Evolutionary conservation across 2,113 vertebrate species (phyloP), one percentile per base, ranked within the genome.

Genomic region (Murina feae): DNA sequence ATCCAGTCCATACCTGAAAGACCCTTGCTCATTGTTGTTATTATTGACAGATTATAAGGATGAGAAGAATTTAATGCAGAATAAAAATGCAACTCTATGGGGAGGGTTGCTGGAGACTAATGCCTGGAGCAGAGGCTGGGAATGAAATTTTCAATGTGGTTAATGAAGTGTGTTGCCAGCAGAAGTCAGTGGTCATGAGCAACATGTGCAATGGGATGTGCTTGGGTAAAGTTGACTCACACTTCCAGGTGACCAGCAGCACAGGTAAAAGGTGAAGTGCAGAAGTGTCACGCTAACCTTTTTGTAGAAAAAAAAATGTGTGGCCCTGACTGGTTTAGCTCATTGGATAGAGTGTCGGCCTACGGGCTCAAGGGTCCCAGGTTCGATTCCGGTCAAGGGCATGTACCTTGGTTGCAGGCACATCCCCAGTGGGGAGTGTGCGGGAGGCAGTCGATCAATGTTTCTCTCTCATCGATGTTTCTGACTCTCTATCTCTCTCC

Each of bases 101-200:
- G 35, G 37, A 96, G 13, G 20, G 32, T 20, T 91, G 14, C n/a
- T 44, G 49, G 71, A 55, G 28, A 49, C 25, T 68, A 42, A 23
- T n/a, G 20, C 30, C 78, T 78, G 32, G 23, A 74, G 71, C 53
- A 53, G 28, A 74, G 49, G 12, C 23, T 39, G 9, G 44, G 35
- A 81, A 78, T 80, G 30, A 47, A 68, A 65, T 74, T 82, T 96
- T 94, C 49, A 55, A 17, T 66, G 90, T 44, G 51, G 42, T 71
- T 95, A 95, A 94, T 72, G 78, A 93, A 80, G 75, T 85, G 18
- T 91, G n/a, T 51, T 60, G n/a, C 89, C 72, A 69, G 7, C 0
- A 1, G 71, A 75, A 75, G 39, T 76, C 91, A 92, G 25, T 47
- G 86, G 39, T 86, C 78, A 91, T 95, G 95, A 97, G 32, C 80